A percentile compares a stretch with the other conserved stretches of the same genome.
Evolutionary conservation across 1,140 invertebrate species (phyloP).

Genomic region (Camponotus pennsylvanicus): DNA sequence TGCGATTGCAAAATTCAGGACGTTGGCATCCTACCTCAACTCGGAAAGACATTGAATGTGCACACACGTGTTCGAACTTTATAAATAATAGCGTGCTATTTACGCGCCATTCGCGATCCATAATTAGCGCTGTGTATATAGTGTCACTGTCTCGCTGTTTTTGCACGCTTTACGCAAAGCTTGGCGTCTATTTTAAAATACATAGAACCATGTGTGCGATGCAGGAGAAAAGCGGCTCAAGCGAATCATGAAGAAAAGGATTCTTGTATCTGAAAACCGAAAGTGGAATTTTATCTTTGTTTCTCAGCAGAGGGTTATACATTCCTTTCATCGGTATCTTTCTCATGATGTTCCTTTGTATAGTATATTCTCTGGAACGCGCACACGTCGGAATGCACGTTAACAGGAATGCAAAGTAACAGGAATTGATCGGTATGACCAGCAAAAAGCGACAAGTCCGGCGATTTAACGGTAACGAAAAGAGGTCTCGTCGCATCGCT

Average conservation of each 20-base stretch:
- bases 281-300: conserved; percentile 12
- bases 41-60: conserved; percentile 42
- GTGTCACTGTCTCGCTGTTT: conserved; percentile 16
- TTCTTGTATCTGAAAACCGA: conserved; percentile 18
- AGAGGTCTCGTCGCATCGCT: background rate
- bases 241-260: background rate
- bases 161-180: conserved; percentile 23
- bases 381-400: conserved; percentile 27
- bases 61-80: conserved; percentile 26
- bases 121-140: conserved; percentile 48
- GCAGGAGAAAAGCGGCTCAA: conserved; percentile 5
- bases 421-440: conserved; percentile 52
- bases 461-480: conserved; percentile 52
- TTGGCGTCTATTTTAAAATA: conserved; percentile 45
- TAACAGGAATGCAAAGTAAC: conserved; percentile 43
- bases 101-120: conserved; percentile 41
- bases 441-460: conserved; percentile 37
- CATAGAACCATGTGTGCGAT: background rate
- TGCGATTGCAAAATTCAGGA: conserved; percentile 38
- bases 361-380: conserved; percentile 4
- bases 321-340: conserved; percentile 34
- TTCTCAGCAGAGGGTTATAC: background rate
- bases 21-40: background rate
- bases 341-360: background rate
- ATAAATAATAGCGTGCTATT: conserved; percentile 49